These are phyloP conservation scores for Cosmia pyralina DNA, from an alignment of 2,888 invertebrate species.

Conservation along the genomic window DNA sequence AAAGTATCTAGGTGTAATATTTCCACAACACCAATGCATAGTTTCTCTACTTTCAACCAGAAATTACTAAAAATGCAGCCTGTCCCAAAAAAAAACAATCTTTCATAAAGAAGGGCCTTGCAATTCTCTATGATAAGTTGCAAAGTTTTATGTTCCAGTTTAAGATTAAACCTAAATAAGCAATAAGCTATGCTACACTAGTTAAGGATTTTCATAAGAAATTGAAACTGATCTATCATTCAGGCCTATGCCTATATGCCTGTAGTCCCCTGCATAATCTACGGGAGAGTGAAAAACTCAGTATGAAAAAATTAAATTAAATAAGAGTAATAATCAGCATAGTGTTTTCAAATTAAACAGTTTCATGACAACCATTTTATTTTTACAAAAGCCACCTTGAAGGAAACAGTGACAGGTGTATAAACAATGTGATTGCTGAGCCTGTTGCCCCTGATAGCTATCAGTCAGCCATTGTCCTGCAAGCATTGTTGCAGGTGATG, in stretches of 20 bases:
- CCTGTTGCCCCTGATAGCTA: constrained; percentile 24
- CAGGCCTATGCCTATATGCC: too few species aligned
- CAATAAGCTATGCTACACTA: not conserved
- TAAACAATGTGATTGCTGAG: not conserved
- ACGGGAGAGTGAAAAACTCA: not conserved
- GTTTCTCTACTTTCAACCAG: not conserved
- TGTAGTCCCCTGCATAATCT: not conserved
- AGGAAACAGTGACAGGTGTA: not conserved
- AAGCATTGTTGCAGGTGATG: constrained; percentile 11
- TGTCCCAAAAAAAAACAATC: not conserved
- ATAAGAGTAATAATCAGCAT: not conserved
- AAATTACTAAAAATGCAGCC: not conserved
- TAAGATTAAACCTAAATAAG: not conserved
- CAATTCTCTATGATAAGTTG: not conserved
- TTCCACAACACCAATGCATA: not conserved
- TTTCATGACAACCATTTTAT: not conserved
- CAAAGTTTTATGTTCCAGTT: not conserved
- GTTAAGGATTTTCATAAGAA: not conserved
- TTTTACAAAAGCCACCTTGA: too few species aligned
- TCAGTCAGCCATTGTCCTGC: constrained; percentile 21
- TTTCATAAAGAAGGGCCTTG: not conserved
- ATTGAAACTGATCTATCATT: too few species aligned
- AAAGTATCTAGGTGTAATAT: not conserved
- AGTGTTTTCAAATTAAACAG: not conserved
- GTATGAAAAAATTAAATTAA: too few species aligned